Evolutionary conservation across 2,797 vertebrate genomes (phyloP), one percentile per base, ranked within the genome.

Genomic region (Premnoplex brunnescens): DNA sequence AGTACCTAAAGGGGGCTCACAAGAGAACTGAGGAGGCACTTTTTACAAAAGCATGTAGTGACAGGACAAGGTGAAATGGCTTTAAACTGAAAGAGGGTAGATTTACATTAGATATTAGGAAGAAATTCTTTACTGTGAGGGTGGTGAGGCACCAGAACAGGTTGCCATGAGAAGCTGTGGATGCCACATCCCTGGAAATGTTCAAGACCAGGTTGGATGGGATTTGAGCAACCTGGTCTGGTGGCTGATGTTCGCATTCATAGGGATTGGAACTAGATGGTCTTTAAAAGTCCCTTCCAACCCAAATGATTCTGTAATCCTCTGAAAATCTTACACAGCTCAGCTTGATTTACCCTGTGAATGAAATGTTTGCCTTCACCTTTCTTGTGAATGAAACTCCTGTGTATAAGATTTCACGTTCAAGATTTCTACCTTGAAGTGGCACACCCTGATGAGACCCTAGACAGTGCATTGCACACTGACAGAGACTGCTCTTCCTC

Each of bases 261-360:
- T 12, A 2, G 9, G 1, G 3, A 5, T 11, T 63, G 21, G 34
- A 62, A 63, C 8, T 6, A 26, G 30, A 16, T 17, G 5, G 7
- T 13, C 30, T 63, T 58, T 58, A 37, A 78, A 28, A 7, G 7
- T 21, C 4, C 5, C 10, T 54, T 68, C 26, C 23, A 51, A 56
- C 17, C 12, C n/a, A 67, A 72, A 41, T 13, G 7, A 30, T 28
- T 56, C 26, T 51, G 24, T 34, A 13, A 18, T 36, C 62, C 11
- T 62, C 39, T 46, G 54, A 41, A 93, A 87, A 51, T 60, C 18
- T 69, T 63, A 15, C 30, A 73, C 44, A 56, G 14, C 9, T 87
- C 17, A 23, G 8, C 46, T 89, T 69, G 10, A 21, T 72, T 82
- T 6, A 11, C 54, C 28, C 24, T 74, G 17, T 83, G 26, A 68